phyloP scores from a whole-genome alignment of 2,797 vertebrate genomes.

The Anomalospiza imberbis region DNA sequence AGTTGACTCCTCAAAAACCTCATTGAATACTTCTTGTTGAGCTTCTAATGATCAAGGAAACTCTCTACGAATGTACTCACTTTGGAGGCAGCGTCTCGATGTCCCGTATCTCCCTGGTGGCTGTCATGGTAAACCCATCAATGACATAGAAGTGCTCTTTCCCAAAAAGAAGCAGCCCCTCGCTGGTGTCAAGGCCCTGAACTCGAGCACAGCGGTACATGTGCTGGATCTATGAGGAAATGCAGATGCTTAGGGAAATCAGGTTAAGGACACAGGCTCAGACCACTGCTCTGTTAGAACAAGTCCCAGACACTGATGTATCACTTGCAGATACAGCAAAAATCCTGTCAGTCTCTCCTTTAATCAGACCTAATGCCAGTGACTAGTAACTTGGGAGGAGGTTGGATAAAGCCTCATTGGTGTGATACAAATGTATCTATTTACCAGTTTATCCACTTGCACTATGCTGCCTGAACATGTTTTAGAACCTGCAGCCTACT shows the following conservation, averaged over 20 bases:
- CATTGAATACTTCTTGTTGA: not conserved
- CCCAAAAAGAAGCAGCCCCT: constrained; percentile 95
- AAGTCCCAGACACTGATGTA: not conserved
- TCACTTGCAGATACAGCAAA: not conserved
- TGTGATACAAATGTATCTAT: not conserved
- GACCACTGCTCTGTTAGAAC: not conserved
- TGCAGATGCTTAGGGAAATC: not conserved
- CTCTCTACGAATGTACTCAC: constrained; percentile 73
- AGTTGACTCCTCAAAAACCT: not conserved
- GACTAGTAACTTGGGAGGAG: not conserved
- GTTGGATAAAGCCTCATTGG: not conserved
- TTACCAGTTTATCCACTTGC: not conserved
- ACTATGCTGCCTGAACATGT: not conserved
- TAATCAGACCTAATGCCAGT: not conserved
- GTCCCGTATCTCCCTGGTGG: constrained; percentile 94
- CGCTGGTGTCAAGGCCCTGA: constrained; percentile 95
- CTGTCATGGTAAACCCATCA: constrained; percentile 97
- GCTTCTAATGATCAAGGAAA: not conserved
- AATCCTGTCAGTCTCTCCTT: not conserved
- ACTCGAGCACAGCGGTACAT: constrained; percentile 98
- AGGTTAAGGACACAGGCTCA: not conserved
- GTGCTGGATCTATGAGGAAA: constrained; percentile 88
- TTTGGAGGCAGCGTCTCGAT: constrained; percentile 94
- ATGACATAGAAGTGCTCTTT: constrained; percentile 99
- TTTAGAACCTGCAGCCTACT: not conserved